These are phyloP conservation scores for Himalopsyche japonica DNA, from an alignment of 2,888 invertebrate species.

Conservation along the genomic window DNA sequence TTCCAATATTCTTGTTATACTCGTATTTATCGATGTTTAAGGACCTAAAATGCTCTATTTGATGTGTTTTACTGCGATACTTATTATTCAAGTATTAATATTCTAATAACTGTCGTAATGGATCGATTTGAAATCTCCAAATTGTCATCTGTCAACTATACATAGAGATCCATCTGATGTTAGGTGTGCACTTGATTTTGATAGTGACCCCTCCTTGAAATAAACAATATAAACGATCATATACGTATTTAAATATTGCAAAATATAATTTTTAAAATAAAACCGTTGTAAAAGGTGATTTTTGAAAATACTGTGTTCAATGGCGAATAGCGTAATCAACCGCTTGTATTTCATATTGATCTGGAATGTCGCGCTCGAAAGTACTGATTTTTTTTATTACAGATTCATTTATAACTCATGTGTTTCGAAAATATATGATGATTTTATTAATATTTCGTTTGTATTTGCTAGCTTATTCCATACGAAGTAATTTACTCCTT, in stretches of 20 bases:
- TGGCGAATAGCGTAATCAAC: background rate
- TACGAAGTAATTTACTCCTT: background rate
- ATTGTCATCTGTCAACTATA: conserved; percentile 30
- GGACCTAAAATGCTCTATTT: background rate
- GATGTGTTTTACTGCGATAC: background rate
- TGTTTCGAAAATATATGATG: background rate
- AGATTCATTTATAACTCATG: background rate
- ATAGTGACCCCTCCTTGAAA: conserved; percentile 25
- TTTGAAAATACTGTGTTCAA: background rate
- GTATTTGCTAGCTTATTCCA: background rate
- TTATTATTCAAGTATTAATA: background rate
- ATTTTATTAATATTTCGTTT: background rate
- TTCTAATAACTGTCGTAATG: background rate
- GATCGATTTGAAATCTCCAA: background rate
- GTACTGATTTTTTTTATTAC: background rate
- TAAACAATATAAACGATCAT: background rate
- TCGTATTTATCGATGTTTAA: background rate
- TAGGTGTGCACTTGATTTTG: conserved; percentile 28
- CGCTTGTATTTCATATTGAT: conserved; percentile 1
- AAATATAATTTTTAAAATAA: background rate
- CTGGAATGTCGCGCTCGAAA: background rate
- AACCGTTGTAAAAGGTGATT: background rate
- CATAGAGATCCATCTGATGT: conserved; percentile 10
- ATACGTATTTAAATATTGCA: background rate
- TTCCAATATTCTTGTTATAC: conserved; percentile 13